These are phyloP conservation scores for Neopelma chrysocephalum DNA, from an alignment of 2,797 vertebrate genomes.

Conservation along the genomic window DNA sequence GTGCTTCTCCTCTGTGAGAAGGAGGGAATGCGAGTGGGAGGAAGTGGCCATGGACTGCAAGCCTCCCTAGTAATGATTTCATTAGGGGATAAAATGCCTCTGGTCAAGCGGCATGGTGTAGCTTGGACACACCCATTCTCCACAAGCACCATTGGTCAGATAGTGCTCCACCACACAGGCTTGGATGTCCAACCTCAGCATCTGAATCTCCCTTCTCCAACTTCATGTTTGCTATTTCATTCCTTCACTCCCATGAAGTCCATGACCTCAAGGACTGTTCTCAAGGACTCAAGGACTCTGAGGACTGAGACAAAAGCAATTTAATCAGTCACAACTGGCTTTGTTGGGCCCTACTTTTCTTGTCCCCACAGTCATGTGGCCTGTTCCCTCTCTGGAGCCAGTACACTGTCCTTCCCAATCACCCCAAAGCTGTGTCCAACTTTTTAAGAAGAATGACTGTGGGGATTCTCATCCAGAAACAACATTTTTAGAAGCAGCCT, in stretches of 20 bases:
- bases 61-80: background rate
- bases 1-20: background rate
- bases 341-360: background rate
- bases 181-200: background rate
- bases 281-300: too few relatives aligned
- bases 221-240: background rate
- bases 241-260: background rate
- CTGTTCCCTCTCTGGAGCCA: background rate
- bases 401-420: background rate
- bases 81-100: background rate
- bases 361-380: rapidly evolving
- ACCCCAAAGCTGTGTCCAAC: background rate
- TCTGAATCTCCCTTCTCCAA: background rate
- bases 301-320: background rate
- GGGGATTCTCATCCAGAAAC: background rate
- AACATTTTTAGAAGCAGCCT: background rate
- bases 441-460: background rate
- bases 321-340: background rate
- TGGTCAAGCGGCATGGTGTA: rapidly evolving
- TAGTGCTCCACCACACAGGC: background rate
- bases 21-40: background rate
- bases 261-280: background rate
- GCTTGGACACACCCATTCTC: background rate
- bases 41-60: background rate
- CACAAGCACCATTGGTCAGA: background rate